Conservation (phyloP, 2,888 invertebrate genomes). For the Drosophila niveifrons region DNA sequence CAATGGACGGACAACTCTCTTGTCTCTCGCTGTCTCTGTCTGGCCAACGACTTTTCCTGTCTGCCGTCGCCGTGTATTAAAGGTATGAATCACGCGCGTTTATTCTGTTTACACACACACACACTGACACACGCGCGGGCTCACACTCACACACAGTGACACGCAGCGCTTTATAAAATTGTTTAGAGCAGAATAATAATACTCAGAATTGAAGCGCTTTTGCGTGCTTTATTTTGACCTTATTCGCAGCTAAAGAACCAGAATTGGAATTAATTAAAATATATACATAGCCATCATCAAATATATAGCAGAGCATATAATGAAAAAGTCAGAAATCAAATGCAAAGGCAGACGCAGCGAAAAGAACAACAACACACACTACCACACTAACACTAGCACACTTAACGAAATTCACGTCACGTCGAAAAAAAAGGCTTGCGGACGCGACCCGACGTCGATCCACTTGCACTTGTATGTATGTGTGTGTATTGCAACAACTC, state of each 20-base stretch:
- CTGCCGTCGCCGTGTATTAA: slow-evolving; percentile 34
- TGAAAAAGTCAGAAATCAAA: slow-evolving; percentile 29
- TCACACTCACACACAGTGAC: slow-evolving; percentile 18
- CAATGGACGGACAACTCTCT: slow-evolving; percentile 65
- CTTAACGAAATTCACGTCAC: slow-evolving; percentile 77
- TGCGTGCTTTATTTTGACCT: slow-evolving; percentile 77
- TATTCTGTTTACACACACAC: slow-evolving; percentile 50
- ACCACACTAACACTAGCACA: slow-evolving; percentile 51
- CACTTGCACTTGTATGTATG: slow-evolving; percentile 25
- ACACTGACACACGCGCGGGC: slow-evolving; percentile 24
- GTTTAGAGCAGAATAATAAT: slow-evolving; percentile 55
- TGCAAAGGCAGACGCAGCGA: slow-evolving; percentile 41
- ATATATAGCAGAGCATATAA: slow-evolving; percentile 24
- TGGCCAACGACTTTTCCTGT: slow-evolving; percentile 46
- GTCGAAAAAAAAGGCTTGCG: slow-evolving; percentile 47
- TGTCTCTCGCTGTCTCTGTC: slow-evolving; percentile 30
- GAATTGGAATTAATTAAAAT: slow-evolving; percentile 65
- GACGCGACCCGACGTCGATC: slow-evolving; percentile 6
- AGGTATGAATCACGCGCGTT: slow-evolving; percentile 69
- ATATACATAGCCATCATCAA: slow-evolving; percentile 44
- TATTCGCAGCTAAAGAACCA: slow-evolving; percentile 68
- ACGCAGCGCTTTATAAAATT: slow-evolving; percentile 46
- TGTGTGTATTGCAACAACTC: slow-evolving; percentile 23
- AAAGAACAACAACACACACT: slow-evolving; percentile 38
- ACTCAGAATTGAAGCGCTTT: slow-evolving; percentile 69